These are phyloP conservation scores for Anisognathus igniventris DNA, from an alignment of 2,797 vertebrate species.

Conservation along the genomic window DNA sequence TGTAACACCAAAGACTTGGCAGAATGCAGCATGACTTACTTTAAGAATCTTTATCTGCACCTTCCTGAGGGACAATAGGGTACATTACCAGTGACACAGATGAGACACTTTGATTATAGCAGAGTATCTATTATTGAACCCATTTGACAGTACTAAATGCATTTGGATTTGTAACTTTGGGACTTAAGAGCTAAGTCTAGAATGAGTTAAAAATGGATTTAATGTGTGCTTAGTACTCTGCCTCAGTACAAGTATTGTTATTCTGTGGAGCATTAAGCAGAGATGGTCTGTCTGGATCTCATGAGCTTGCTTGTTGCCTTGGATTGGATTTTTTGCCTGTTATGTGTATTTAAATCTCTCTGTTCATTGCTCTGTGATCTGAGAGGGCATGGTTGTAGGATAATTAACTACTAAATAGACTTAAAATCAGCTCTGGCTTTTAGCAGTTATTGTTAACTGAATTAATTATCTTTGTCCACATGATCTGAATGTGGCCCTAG, in stretches of 20 bases:
- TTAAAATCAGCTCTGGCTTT: not conserved
- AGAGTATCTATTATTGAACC: slow-evolving; percentile 2
- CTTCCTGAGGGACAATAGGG: not conserved
- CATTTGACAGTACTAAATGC: not conserved
- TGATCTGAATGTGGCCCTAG: not conserved
- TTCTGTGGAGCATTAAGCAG: not conserved
- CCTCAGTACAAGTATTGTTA: not conserved
- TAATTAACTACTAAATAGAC: not conserved
- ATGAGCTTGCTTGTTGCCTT: not conserved
- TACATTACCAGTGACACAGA: not conserved
- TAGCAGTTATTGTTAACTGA: not conserved
- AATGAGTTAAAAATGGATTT: slow-evolving; percentile 18
- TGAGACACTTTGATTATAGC: not conserved
- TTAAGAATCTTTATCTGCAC: not conserved
- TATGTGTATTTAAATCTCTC: not conserved
- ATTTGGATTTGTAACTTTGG: not conserved
- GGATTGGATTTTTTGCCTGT: not conserved
- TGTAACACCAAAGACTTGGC: not conserved
- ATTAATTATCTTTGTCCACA: not conserved
- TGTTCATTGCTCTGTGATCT: not conserved
- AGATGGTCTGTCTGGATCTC: not conserved
- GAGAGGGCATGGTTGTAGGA: not conserved
- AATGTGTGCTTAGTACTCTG: not conserved
- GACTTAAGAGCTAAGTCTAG: not conserved
- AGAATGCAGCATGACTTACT: not conserved